Evolutionary conservation across 2,797 vertebrate genomes (phyloP).

Genomic region (Falco columbarius): DNA sequence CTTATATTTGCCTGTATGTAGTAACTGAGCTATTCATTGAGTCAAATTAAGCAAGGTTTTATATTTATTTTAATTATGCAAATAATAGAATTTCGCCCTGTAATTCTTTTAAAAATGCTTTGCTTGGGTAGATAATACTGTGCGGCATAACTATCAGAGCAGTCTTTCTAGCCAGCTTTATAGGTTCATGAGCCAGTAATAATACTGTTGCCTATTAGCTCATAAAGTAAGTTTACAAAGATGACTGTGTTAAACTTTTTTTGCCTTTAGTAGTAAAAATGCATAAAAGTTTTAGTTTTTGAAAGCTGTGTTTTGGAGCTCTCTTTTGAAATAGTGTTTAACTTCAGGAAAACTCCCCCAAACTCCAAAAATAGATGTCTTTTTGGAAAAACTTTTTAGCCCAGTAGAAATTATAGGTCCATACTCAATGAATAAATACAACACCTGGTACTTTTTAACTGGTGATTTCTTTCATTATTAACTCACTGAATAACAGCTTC

Average conservation of each 20-base stretch:
- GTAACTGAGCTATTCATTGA: background rate
- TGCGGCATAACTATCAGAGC: background rate
- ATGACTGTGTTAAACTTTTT: background rate
- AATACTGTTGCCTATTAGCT: background rate
- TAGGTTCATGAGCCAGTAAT: background rate
- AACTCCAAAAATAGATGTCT: background rate
- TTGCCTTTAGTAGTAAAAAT: background rate
- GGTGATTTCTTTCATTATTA: conserved; percentile 13
- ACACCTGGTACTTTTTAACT: background rate
- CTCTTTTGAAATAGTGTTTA: background rate
- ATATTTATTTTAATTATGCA: background rate
- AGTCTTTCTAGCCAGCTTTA: background rate
- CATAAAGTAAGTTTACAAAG: background rate
- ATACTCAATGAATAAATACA: background rate
- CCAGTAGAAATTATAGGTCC: background rate
- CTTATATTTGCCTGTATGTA: background rate
- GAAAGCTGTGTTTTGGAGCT: background rate
- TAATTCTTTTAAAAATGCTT: background rate
- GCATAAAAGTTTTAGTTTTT: background rate
- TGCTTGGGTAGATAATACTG: background rate
- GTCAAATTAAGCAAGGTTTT: background rate
- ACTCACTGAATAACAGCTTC: background rate
- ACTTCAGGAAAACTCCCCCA: background rate
- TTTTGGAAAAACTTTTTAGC: background rate
- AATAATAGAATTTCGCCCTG: background rate